phyloP scores from a whole-genome alignment of 2,113 vertebrate species.

The Ranitomeya imitator region DNA sequence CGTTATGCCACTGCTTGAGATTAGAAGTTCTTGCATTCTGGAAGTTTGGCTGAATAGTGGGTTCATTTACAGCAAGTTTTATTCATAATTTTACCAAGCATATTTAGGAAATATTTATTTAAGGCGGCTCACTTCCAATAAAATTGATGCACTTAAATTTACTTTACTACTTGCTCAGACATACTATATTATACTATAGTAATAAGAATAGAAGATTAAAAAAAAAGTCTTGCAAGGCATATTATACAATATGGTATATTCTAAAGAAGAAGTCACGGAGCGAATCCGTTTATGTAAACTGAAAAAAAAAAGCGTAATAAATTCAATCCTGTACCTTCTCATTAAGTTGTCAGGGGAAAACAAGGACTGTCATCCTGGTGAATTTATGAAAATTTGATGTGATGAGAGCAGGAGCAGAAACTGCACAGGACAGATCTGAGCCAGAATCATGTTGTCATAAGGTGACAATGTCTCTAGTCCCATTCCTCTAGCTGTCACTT shows the following conservation, averaged over 20 bases:
- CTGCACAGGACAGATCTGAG: conserved; percentile 51
- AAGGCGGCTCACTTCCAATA: neutral
- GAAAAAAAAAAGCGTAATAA: conserved; percentile 51
- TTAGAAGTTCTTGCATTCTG: too few species aligned
- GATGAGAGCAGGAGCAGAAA: conserved; percentile 51
- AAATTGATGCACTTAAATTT: neutral
- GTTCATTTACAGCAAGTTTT: too few species aligned
- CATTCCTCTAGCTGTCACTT: conserved; percentile 52
- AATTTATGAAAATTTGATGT: conserved; percentile 40
- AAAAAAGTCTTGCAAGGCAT: neutral
- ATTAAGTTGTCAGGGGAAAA: conserved; percentile 42
- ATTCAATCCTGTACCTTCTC: conserved; percentile 48
- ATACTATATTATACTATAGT: neutral
- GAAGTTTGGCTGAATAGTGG: too few species aligned
- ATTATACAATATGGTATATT: neutral
- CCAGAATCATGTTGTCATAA: conserved; percentile 57
- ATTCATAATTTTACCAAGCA: too few species aligned
- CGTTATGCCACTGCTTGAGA: too few species aligned
- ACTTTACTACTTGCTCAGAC: neutral
- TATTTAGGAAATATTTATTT: too few species aligned
- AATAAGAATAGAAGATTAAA: neutral
- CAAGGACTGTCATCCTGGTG: neutral
- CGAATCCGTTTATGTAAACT: conserved; percentile 52
- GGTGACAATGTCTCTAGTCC: conserved; percentile 54
- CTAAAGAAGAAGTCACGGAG: neutral